Evolutionary conservation across 2,113 vertebrate genomes (phyloP), one percentile per base, ranked within the genome.

Genomic region (Atherinomorus stipes): DNA sequence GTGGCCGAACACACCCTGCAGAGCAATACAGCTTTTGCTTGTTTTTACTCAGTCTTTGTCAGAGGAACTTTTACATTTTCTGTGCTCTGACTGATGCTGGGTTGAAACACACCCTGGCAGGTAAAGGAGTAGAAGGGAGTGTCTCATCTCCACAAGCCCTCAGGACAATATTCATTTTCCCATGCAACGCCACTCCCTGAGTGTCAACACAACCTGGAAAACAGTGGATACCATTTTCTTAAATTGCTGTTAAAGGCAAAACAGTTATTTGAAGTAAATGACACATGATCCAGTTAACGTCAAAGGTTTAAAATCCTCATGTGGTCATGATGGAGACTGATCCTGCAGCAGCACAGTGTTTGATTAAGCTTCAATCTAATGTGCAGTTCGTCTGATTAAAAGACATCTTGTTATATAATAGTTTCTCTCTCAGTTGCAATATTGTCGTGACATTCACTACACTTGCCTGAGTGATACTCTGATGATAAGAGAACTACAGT

Each of bases 81-180:
- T 56, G 40, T 54, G 15, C 25, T 47, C 10, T 0, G 1, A 42
- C 52, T 6, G 2, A 18, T 70, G 60, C 84, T 66, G 31, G 51
- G 77, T 86, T 78, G 69, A 73, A 87, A 89, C 89, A 83, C 90
- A 85, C 89, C 90, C 80, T 76, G 28, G 21, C 86, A 90, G 90
- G 88, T 88, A 86, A 87, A 53, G 63, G 31, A 81, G 61, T 45
- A 74, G 75, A 80, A 87, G 89, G 92, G 89, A 81, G 90, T 92
- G 90, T 77, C 88, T 74, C 49, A 11, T 75, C 70, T 70, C 47
- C 23, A 65, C 69, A 78, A 74, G 81, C 83, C 89, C 87, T 80
- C 76, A 74, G 89, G 85, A 89, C 76, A 88, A 68, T 69, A 51
- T 71, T 74, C 57, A 73, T 86, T 85, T 84, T 91, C 81, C 86